Evolutionary conservation across 2,888 invertebrate genomes (phyloP), one percentile per base, ranked within the genome.

Genomic region (Arenicola marina): DNA sequence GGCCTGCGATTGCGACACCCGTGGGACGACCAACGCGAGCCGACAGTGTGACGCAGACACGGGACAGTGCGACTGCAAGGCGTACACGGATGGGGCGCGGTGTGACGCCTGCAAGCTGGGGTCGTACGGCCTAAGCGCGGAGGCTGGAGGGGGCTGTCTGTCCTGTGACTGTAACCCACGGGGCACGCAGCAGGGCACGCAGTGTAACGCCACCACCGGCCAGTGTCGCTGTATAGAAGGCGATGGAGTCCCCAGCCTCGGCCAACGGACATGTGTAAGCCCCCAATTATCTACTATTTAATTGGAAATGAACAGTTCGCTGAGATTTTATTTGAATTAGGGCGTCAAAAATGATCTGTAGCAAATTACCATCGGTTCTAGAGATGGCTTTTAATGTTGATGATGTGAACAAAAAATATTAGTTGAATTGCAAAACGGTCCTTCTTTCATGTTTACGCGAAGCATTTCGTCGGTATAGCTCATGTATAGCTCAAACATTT

Each of bases 21-120:
- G 28, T 11, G 68, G 68, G 2, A 56, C 56, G 1, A 24, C 44
- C 2, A 31, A 45, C 24, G 55, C 34, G 18, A 32, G 21, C 4
- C 21, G 15, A 0, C 29, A 11, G 18, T 68, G 68, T 57, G 61
- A 64, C 38, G 53, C 34, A 4, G 58, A 18, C 21, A 60, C 54
- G 18, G 69, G 69, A 0, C 59, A 61, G 48, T 69, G 69, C 38
- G 11, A 26, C 11, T 69, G 69, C 57, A 69, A 67, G 59, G 48
- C 2, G 11, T 65, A 67, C 38, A 67, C 67, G 4, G 32, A 48
- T 24, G 46, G 51, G 4, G 29, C 45, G n/a, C 18, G 29, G 24
- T 68, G 68, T 51, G 53, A 60, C 51, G n/a, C 21, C 2, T 68
- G 68, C 46, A 24, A 26, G 34, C 38, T 46, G 7, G 68, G 66